Evolutionary conservation across 2,888 invertebrate genomes (phyloP).

Genomic region (Caenorhabditis macrosperma): DNA sequence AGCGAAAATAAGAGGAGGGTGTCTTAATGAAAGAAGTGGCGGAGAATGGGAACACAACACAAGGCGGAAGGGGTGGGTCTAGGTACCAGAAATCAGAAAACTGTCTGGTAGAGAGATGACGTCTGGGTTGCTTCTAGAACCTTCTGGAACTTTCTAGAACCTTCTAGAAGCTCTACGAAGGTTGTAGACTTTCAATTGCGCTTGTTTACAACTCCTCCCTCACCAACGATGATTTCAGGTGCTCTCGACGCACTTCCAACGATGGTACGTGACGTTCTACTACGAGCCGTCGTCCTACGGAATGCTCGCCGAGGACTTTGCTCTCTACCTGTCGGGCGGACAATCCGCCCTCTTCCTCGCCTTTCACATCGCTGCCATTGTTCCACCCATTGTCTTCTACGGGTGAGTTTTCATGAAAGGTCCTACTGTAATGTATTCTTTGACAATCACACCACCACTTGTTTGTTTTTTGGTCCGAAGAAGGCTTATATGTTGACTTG

Average conservation of each 20-base stretch:
- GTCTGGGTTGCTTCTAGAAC: too few species aligned
- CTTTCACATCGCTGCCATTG: constrained; percentile 75
- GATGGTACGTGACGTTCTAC: constrained; percentile 79
- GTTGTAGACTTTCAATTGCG: too few species aligned
- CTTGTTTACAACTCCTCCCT: too few species aligned
- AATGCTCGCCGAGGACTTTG: constrained; percentile 76
- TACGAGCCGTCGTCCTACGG: constrained; percentile 77
- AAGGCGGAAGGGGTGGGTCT: too few species aligned
- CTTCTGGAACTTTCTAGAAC: too few species aligned
- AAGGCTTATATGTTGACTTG: background rate
- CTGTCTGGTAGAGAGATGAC: too few species aligned
- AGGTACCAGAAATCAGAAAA: too few species aligned
- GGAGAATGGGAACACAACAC: background rate
- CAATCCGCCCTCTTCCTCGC: constrained; percentile 66
- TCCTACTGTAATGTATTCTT: constrained; percentile 1
- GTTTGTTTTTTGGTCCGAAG: background rate
- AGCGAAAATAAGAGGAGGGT: background rate
- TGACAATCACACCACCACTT: background rate
- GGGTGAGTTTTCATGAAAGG: constrained; percentile 62
- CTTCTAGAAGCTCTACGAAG: too few species aligned
- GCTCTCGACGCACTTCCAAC: constrained; percentile 76
- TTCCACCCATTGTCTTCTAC: constrained; percentile 77
- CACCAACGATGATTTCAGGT: constrained; percentile 66
- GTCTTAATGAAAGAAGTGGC: background rate
- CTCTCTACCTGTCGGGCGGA: constrained; percentile 67